Conservation (phyloP, 2,113 vertebrate species). For the Sturnus vulgaris region DNA sequence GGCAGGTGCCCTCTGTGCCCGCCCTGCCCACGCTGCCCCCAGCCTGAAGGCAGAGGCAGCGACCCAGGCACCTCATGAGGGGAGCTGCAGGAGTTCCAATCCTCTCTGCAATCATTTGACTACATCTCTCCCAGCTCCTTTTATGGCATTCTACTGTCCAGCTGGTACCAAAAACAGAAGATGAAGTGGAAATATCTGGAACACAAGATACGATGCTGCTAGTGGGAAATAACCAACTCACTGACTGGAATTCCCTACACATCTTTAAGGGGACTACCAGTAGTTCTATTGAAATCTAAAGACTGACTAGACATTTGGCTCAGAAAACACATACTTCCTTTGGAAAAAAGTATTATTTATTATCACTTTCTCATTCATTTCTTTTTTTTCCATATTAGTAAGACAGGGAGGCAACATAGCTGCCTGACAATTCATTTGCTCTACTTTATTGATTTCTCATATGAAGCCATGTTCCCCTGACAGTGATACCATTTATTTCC, state of each 20-base stretch:
- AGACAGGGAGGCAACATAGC: background rate
- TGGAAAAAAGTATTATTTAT: background rate
- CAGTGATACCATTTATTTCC: constrained; percentile 41
- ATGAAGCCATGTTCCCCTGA: background rate
- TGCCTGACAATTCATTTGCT: constrained; percentile 22
- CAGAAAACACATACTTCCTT: background rate
- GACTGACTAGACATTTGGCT: background rate
- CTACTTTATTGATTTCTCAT: constrained; percentile 28
- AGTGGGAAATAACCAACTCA: background rate
- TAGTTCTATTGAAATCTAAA: background rate
- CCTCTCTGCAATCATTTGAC: background rate
- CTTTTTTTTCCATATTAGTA: background rate
- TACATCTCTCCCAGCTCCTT: background rate
- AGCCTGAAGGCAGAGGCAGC: background rate
- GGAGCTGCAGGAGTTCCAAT: background rate
- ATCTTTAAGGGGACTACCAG: background rate
- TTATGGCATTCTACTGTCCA: background rate
- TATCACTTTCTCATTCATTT: background rate
- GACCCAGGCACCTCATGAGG: background rate
- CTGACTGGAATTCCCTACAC: background rate
- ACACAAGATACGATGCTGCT: background rate
- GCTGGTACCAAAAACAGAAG: background rate
- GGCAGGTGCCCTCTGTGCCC: background rate
- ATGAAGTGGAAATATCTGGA: background rate
- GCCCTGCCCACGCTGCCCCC: background rate